phyloP scores from a whole-genome alignment of 2,888 invertebrate species.

The Netelia inedita region DNA sequence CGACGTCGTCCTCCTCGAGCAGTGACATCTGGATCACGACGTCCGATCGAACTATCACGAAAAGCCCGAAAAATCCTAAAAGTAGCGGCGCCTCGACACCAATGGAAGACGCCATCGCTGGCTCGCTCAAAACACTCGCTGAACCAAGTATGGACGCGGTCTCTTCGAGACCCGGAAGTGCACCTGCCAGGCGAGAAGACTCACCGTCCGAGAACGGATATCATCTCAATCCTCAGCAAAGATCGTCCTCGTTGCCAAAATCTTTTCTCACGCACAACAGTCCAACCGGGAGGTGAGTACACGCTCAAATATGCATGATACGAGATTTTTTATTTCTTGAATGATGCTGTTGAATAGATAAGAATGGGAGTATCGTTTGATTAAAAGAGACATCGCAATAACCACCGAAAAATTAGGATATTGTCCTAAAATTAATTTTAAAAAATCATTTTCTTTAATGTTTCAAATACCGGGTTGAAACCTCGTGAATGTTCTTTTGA shows the following conservation, averaged over 20 bases:
- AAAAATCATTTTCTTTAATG: too few species aligned
- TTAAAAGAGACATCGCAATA: too few species aligned
- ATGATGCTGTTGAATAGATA: too few species aligned
- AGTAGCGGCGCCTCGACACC: constrained; percentile 86
- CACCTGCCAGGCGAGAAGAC: constrained; percentile 84
- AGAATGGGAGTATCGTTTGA: too few species aligned
- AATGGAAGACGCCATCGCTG: constrained; percentile 84
- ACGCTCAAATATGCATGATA: not conserved
- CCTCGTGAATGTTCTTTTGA: too few species aligned
- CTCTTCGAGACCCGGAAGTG: constrained; percentile 86
- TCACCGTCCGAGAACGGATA: constrained; percentile 73
- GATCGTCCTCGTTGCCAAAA: constrained; percentile 85
- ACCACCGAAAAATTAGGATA: too few species aligned
- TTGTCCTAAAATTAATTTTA: too few species aligned
- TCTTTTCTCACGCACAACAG: constrained; percentile 85
- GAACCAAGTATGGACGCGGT: constrained; percentile 82
- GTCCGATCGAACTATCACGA: constrained; percentile 86
- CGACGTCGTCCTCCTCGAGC: constrained; percentile 86
- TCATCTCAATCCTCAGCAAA: constrained; percentile 83
- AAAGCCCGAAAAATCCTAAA: constrained; percentile 85
- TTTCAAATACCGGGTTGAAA: too few species aligned
- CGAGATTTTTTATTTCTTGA: too few species aligned
- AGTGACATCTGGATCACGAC: constrained; percentile 87
- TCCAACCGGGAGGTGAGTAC: constrained; percentile 78
- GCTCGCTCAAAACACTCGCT: constrained; percentile 77